Percentiles rank a stretch among this genome's conserved stretches.
These are phyloP conservation scores for Hybognathus amarus DNA, from an alignment of 2,797 vertebrate species.

Conservation along the genomic window DNA sequence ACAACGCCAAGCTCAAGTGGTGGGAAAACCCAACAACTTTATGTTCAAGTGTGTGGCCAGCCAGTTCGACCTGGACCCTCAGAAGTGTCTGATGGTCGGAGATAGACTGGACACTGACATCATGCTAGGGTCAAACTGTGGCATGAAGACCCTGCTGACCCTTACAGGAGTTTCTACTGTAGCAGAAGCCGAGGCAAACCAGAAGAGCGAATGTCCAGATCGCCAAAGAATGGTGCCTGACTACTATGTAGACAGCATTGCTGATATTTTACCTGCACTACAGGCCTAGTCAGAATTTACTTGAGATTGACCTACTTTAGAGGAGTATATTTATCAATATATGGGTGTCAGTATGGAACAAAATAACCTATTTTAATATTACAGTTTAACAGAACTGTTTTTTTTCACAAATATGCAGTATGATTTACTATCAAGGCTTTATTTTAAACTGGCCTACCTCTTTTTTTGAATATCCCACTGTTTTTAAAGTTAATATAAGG, in stretches of 20 bases:
- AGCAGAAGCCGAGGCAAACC: constrained; percentile 83
- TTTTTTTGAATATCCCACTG: constrained; percentile 9
- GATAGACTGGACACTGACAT: constrained; percentile 98
- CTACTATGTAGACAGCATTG: constrained; percentile 92
- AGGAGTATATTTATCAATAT: constrained; percentile 25
- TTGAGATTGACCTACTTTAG: neutral
- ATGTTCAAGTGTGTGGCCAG: constrained; percentile 92
- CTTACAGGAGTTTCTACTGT: constrained; percentile 91
- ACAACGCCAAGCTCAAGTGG: constrained; percentile 88
- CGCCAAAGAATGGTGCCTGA: constrained; percentile 88
- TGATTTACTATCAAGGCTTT: constrained; percentile 3
- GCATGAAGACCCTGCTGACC: constrained; percentile 93
- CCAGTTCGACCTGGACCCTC: constrained; percentile 80
- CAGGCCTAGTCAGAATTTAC: constrained; percentile 63
- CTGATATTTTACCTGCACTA: constrained; percentile 88
- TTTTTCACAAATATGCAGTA: neutral
- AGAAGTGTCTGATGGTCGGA: constrained; percentile 93
- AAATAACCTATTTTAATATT: constrained; percentile 33
- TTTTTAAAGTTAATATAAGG: constrained; percentile 22
- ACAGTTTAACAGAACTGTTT: neutral
- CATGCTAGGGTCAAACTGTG: constrained; percentile 89
- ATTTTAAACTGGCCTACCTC: constrained; percentile 44
- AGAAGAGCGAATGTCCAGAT: constrained; percentile 76
- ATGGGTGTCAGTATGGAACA: neutral
- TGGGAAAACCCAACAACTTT: constrained; percentile 93